Base-by-base conservation (phyloP, 2,797 vertebrate species). In the Urosaurus nigricauda region DNA sequence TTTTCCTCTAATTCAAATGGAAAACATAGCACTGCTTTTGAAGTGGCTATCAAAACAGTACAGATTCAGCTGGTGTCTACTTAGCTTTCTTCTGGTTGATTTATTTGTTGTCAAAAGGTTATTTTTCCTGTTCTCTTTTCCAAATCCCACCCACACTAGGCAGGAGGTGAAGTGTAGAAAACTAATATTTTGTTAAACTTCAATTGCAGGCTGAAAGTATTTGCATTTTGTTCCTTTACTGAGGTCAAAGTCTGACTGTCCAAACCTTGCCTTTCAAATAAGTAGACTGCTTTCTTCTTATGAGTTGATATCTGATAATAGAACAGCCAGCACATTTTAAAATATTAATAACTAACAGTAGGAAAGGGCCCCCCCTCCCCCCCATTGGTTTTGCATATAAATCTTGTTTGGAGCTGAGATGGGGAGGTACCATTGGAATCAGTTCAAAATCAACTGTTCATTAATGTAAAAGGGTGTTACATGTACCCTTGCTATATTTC, bases 71-170 rank as follows among this genome's bases (percentile, higher is more conserved):
- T 97, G 95, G 94, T 95, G 86, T 92, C 94, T 95, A 88, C 90
- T 93, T 94, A 88, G 91, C 87, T 92, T 96, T 94, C 95, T 96
- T 97, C 92, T 95, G 96, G 97, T 96, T 97, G 96, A 96, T 97
- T 97, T 96, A 96, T 96, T 96, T 97, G 95, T 97, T 97, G 96
- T 97, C 96, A 95, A 91, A 94, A 91, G 91, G 92, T 92, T 94
- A 93, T 91, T 96, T 85, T 97, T 97, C 96, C 96, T 96, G 96
- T 95, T 89, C 26, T 77, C 53, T 86, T 40, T 88, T 83, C 32
- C 80, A 32, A 32, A 2, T 65, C 80, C 8, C n/a, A 80, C n/a
- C 58, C 56, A 35, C 14, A 70, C 60, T 47, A 86, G 13, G 4
- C 94, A 96, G 96, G 97, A 97, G 97, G 95, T 97, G 93, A 96